phyloP scores from a whole-genome alignment of 92 coral and sea anemone genomes.

The Meandrina meandrites region DNA sequence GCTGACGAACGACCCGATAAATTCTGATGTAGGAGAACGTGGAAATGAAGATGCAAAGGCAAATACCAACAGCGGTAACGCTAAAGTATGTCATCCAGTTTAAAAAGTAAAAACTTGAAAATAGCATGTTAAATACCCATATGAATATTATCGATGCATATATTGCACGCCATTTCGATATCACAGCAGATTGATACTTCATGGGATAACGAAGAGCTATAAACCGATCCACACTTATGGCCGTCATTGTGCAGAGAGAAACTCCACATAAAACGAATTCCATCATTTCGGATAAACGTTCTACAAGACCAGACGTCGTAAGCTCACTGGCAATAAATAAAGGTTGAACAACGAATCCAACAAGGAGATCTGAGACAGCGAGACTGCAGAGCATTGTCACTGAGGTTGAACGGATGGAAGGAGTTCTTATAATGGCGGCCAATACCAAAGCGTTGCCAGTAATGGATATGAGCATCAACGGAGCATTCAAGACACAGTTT shows the following conservation, averaged over 20 bases:
- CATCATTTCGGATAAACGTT: not conserved
- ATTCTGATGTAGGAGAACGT: constrained; percentile 19
- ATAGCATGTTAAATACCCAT: constrained; percentile 10
- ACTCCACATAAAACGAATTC: constrained; percentile 29
- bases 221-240: constrained; percentile 37
- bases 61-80: constrained; percentile 11
- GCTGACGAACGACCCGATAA: constrained; percentile 18
- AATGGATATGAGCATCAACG: constrained; percentile 20
- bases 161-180: not conserved
- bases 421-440: constrained; percentile 15
- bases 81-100: constrained; percentile 19
- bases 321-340: constrained; percentile 26
- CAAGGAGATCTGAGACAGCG: constrained; percentile 38
- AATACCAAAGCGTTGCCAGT: constrained; percentile 28
- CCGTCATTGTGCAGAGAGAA: constrained; percentile 35
- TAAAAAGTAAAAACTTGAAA: constrained; percentile 6
- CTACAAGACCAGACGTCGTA: not conserved
- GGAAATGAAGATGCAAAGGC: constrained; percentile 20
- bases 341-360: constrained; percentile 30
- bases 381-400: constrained; percentile 23
- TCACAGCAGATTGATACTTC: constrained; percentile 8
- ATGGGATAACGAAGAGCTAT: constrained; percentile 30
- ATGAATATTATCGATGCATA: not conserved
- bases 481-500: constrained; percentile 16
- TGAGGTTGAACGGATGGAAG: constrained; percentile 26